A percentile compares a stretch with the other conserved stretches of the same genome.
These are phyloP conservation scores for Apeltes quadracus DNA, from an alignment of 2,113 vertebrate genomes.

Conservation along the genomic window DNA sequence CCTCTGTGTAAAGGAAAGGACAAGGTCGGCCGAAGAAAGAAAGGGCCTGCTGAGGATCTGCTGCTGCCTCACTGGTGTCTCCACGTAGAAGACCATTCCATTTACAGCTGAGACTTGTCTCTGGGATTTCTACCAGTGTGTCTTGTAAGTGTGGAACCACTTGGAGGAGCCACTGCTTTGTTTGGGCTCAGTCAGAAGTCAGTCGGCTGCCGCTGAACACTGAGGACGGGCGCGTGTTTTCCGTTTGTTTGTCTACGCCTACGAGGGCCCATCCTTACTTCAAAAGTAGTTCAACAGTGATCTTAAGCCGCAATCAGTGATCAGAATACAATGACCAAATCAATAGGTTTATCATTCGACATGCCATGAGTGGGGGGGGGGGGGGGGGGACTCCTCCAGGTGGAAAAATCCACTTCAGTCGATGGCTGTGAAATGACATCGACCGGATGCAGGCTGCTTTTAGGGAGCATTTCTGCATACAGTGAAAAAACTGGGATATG, in stretches of 20 bases:
- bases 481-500: constrained; percentile 25
- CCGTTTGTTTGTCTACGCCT: constrained; percentile 1
- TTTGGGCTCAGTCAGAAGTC: constrained; percentile 2
- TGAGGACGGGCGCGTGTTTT: background rate
- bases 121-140: background rate
- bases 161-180: constrained; percentile 64
- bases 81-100: background rate
- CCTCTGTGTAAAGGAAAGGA: constrained; percentile 39
- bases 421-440: constrained; percentile 34
- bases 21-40: constrained; percentile 38
- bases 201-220: background rate
- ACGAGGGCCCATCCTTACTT: background rate
- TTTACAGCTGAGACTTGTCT: background rate
- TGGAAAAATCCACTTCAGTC: constrained; percentile 37
- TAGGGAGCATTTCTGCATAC: constrained; percentile 21
- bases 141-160: constrained; percentile 34
- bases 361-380: constrained; percentile 22
- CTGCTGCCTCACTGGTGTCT: background rate
- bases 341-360: constrained; percentile 42
- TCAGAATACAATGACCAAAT: constrained; percentile 50
- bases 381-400: constrained; percentile 10
- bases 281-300: constrained; percentile 5
- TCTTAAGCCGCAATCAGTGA: constrained; percentile 37
- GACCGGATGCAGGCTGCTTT: constrained; percentile 37
- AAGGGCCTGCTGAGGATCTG: background rate